Evolutionary conservation across 1,140 invertebrate species (phyloP), one percentile per base, ranked within the genome.

Genomic region (Bemisia tabaci): DNA sequence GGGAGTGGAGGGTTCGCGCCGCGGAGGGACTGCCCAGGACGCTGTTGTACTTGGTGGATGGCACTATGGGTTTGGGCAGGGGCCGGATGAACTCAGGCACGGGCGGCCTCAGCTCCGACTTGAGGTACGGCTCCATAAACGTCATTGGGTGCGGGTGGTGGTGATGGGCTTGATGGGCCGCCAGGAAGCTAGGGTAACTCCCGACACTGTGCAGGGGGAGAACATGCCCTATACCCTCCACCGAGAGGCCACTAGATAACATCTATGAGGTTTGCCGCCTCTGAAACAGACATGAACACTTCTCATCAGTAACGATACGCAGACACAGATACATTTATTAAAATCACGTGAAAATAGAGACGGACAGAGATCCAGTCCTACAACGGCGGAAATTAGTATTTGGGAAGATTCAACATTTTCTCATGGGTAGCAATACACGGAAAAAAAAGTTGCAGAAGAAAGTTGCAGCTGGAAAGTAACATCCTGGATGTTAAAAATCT

Each of bases 201-300:
- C 33, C 33, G 17, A 17, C 33, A 48, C 33, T 48, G 33, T 48
- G 33, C 33, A 48, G 17, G 17, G 62, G 66, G 1, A 67, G 39
- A 12, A 33, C 62, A 26, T 67, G 66, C 39, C 66, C 22, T 23
- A 67, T 62, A 26, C 66, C 66, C 61, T 67, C 66, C 62, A 67
- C 66, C 62, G 59, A 61, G 48, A 67, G 66, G 27, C 66, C 66
- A 23, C 66, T 67, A 26, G 66, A 63, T n/a, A 67, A 59, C 66
- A 67, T 67, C 33, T n/a, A 22, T 27, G 24, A 67, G 22, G 33
- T 59, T 59, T 22, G 26, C 26, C 62, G 5, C 33, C 33, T 48
- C 33, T 48, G 33, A 48, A 48, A 48, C 33, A 48, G 33, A 48
- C n/a, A n/a, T n/a, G n/a, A n/a, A n/a, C n/a, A n/a, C n/a, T n/a